Percentiles rank a stretch among this genome's conserved stretches.
Evolutionary conservation across 2,797 vertebrate species (phyloP).

Genomic region (Acropternis orthonyx): DNA sequence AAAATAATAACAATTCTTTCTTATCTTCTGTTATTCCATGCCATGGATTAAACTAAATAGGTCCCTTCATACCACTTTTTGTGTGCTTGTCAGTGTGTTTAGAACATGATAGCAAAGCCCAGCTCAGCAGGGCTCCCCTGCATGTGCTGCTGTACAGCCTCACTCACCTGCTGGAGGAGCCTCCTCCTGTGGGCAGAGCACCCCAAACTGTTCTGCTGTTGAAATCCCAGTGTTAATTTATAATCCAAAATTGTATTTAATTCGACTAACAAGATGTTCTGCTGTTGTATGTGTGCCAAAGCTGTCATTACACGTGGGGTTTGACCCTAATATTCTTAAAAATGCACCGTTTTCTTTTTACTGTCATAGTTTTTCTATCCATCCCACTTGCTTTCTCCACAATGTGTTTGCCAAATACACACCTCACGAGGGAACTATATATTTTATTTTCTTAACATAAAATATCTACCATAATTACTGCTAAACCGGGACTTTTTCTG

Average conservation of each 20-base stretch:
- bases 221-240: not conserved
- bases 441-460: not conserved
- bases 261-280: not conserved
- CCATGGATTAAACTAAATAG: not conserved
- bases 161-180: not conserved
- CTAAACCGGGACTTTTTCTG: not conserved
- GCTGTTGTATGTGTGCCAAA: not conserved
- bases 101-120: not conserved
- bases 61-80: not conserved
- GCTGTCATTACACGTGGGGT: not conserved
- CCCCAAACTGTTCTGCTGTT: too few relatives aligned
- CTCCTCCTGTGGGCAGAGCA: not conserved
- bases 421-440: not conserved
- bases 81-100: not conserved
- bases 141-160: too few relatives aligned
- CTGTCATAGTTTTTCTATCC: not conserved
- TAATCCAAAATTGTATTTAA: not conserved
- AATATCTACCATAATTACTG: not conserved
- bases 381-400: not conserved
- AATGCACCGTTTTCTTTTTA: not conserved
- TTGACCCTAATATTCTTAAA: not conserved
- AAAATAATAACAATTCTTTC: not conserved
- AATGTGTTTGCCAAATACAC: not conserved
- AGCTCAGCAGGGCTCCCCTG: not conserved
- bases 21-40: not conserved